Conservation (phyloP, 2,888 invertebrate genomes). For the Heteromurus nitidus region DNA sequence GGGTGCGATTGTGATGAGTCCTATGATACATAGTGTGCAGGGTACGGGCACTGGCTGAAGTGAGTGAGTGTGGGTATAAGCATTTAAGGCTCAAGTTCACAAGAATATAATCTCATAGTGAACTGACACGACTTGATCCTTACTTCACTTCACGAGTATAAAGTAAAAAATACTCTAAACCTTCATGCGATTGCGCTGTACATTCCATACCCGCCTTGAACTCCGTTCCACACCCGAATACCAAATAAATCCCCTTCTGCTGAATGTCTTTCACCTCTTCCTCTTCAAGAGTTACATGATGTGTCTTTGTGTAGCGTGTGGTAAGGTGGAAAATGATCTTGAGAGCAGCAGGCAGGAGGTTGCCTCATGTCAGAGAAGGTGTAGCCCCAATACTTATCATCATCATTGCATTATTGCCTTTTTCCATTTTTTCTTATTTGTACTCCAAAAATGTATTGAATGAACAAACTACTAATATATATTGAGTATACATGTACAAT, state of each 20-base stretch:
- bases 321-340: background rate
- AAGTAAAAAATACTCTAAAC: too few relatives aligned
- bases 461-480: background rate
- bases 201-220: slow-evolving; percentile 50
- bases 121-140: too few relatives aligned
- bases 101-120: background rate
- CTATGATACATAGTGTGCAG: too few relatives aligned
- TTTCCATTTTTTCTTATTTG: slow-evolving; percentile 23
- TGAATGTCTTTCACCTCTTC: too few relatives aligned
- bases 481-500: background rate
- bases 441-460: too few relatives aligned
- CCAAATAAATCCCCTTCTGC: slow-evolving; percentile 52
- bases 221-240: slow-evolving; percentile 56
- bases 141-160: too few relatives aligned
- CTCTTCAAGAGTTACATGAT: background rate
- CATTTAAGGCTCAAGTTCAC: slow-evolving; percentile 11
- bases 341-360: slow-evolving; percentile 59
- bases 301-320: background rate
- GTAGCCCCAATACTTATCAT: slow-evolving; percentile 56
- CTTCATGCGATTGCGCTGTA: too few relatives aligned
- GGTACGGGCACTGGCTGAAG: too few relatives aligned
- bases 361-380: slow-evolving; percentile 61
- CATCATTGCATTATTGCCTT: slow-evolving; percentile 51
- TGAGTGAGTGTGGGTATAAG: too few relatives aligned
- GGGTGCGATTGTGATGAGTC: too few relatives aligned